Evolutionary conservation across 1,140 invertebrate species (phyloP).

Genomic region (Phenacoccus solenopsis): DNA sequence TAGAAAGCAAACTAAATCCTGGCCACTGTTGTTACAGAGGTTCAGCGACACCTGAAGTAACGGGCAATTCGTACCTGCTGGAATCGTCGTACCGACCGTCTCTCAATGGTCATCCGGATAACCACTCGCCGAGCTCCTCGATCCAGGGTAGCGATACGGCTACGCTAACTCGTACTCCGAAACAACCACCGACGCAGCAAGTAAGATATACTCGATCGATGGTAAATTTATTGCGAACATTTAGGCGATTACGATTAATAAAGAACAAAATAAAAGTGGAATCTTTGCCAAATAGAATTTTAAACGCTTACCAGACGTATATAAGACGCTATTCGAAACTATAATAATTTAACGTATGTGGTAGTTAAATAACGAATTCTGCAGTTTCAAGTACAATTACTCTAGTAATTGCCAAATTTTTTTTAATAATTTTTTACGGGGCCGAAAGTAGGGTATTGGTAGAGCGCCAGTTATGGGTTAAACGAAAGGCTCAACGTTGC

Average conservation of each 20-base stretch:
- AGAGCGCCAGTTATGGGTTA: too few species aligned
- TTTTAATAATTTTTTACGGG: neutral
- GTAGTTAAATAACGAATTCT: too few species aligned
- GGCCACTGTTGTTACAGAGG: neutral
- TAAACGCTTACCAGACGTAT: too few species aligned
- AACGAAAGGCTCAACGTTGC: too few species aligned
- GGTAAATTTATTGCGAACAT: neutral
- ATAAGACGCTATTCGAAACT: too few species aligned
- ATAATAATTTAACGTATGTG: too few species aligned
- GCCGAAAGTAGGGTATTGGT: neutral
- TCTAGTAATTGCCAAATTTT: neutral
- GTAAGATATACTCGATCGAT: constrained; percentile 33
- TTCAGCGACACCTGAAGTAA: neutral
- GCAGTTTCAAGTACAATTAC: too few species aligned
- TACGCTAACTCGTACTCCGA: constrained; percentile 40
- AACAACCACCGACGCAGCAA: constrained; percentile 46
- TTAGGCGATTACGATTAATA: neutral
- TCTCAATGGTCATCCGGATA: constrained; percentile 43
- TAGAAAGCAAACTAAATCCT: too few species aligned
- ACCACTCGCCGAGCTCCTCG: constrained; percentile 42
- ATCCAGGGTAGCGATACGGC: constrained; percentile 40
- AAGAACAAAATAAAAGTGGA: too few species aligned
- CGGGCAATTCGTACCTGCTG: neutral
- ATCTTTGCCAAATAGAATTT: too few species aligned
- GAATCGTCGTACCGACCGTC: constrained; percentile 25